Evolutionary conservation across 2,797 vertebrate species (phyloP).

Genomic region (Loriculus beryllinus): DNA sequence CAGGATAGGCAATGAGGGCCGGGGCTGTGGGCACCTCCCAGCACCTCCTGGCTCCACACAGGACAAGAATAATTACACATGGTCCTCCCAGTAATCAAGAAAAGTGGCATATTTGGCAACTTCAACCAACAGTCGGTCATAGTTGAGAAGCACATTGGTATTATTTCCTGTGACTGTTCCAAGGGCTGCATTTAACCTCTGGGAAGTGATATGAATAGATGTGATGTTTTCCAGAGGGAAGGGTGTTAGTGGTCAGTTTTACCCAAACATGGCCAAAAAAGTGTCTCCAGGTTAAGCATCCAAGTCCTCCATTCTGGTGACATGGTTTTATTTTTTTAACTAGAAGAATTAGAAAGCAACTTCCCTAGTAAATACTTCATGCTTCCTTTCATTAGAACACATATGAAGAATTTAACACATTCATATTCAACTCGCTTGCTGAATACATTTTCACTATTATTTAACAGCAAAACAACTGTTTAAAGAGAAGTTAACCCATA

Average conservation of each 20-base stretch:
- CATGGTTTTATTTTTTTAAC: neutral
- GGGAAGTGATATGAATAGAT: neutral
- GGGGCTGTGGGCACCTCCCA: neutral
- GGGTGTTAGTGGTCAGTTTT: neutral
- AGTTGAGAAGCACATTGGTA: neutral
- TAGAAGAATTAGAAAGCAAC: neutral
- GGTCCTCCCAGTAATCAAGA: neutral
- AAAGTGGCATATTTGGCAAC: neutral
- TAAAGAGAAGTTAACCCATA: neutral
- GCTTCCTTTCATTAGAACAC: neutral
- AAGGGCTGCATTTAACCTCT: constrained; percentile 13
- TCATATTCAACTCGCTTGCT: neutral
- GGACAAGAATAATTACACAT: neutral
- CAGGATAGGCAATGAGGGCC: fast-evolving
- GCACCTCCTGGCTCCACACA: neutral
- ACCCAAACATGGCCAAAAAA: neutral
- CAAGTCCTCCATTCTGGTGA: neutral
- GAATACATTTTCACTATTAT: neutral
- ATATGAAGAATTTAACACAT: neutral
- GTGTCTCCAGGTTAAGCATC: neutral
- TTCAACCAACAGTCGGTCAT: neutral
- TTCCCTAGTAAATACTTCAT: neutral
- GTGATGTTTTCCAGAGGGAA: neutral
- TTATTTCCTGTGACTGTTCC: constrained; percentile 9
- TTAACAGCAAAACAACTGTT: neutral